Percentiles rank a stretch among this genome's conserved stretches.
These are phyloP conservation scores for Hipposideros armiger DNA, from an alignment of 2,113 vertebrate genomes.

Conservation along the genomic window DNA sequence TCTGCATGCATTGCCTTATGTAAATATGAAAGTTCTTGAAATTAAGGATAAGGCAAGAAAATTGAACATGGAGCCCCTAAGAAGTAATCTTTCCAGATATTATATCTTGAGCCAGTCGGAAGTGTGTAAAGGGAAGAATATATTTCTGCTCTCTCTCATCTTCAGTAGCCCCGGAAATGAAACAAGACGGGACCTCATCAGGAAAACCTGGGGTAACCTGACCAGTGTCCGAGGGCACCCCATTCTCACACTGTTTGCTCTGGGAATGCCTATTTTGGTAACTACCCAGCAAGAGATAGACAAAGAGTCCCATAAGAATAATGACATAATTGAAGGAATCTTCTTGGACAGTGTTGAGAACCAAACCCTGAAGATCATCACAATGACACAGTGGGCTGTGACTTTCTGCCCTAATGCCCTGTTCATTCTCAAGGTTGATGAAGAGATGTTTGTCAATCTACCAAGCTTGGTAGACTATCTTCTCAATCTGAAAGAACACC, in stretches of 20 bases:
- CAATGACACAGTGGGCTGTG: conserved; percentile 91
- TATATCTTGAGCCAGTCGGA: conserved; percentile 83
- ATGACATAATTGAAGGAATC: conserved; percentile 91
- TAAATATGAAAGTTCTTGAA: conserved; percentile 87
- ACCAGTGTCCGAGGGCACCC: conserved; percentile 84
- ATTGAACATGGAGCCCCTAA: conserved; percentile 86
- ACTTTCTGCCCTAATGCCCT: conserved; percentile 91
- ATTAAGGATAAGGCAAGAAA: conserved; percentile 92
- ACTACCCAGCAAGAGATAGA: conserved; percentile 85
- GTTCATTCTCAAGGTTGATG: conserved; percentile 91
- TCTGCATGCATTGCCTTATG: conserved; percentile 90
- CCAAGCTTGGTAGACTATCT: conserved; percentile 90
- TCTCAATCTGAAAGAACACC: conserved; percentile 89
- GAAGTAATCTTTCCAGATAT: conserved; percentile 88
- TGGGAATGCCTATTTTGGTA: conserved; percentile 87
- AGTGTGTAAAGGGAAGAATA: conserved; percentile 85
- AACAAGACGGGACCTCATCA: conserved; percentile 88
- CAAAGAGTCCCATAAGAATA: conserved; percentile 87
- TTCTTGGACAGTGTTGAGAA: conserved; percentile 86
- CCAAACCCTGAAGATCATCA: conserved; percentile 87
- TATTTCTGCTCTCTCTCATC: conserved; percentile 92
- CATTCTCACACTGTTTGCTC: conserved; percentile 89
- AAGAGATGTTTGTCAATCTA: conserved; percentile 91
- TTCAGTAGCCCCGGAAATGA: conserved; percentile 90
- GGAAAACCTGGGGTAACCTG: conserved; percentile 93